Conservation (phyloP, 2,797 vertebrate species). For the Melopsittacus undulatus region DNA sequence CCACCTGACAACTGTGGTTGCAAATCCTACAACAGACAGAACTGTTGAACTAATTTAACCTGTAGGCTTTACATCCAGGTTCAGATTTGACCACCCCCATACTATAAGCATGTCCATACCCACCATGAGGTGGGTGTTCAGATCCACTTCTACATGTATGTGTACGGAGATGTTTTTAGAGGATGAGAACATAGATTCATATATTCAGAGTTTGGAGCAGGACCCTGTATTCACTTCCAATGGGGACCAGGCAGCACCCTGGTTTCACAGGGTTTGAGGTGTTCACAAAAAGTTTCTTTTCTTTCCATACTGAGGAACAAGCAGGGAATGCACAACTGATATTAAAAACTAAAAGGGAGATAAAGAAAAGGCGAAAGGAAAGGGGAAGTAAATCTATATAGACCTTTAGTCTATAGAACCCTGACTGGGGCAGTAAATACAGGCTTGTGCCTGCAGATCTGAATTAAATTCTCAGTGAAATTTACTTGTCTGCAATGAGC, state of each 20-base stretch:
- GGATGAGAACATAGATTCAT: not conserved
- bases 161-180: not conserved
- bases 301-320: not conserved
- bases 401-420: not conserved
- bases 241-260: not conserved
- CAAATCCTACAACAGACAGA: not conserved
- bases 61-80: not conserved
- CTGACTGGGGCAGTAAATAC: not conserved
- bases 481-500: not conserved
- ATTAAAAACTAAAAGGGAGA: rapidly evolving
- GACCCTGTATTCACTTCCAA: not conserved
- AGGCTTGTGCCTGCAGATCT: not conserved
- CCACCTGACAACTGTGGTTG: not conserved
- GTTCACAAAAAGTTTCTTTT: not conserved
- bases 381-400: rapidly evolving
- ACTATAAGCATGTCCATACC: not conserved
- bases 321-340: not conserved
- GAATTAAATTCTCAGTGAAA: not conserved
- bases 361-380: not conserved
- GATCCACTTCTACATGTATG: not conserved
- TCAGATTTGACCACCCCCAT: not conserved
- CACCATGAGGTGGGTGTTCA: not conserved
- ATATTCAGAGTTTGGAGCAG: not conserved
- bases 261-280: not conserved
- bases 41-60: not conserved